Base-by-base conservation (phyloP, 2,888 invertebrate genomes). In the Drosophila aldrichi region DNA sequence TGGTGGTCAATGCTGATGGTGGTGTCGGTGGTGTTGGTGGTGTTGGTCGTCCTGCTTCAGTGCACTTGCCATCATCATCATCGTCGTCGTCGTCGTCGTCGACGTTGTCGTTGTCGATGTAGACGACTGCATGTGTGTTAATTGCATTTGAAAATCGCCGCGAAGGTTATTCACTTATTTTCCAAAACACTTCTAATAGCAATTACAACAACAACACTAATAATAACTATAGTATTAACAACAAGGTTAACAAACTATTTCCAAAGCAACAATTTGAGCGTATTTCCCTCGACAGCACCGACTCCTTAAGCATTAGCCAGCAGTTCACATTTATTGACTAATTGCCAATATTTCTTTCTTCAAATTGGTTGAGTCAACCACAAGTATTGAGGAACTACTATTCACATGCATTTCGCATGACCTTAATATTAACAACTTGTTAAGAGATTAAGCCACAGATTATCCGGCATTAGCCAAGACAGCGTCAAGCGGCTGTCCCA, bases 331-430 rank as follows among this genome's bases (percentile, higher is more conserved):
- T 63, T 63, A 76, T 66, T 64, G 62, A 52, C 75, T 79, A 79
- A 77, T 77, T 77, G 76, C 58, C 65, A 44, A 65, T 71, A 62
- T 54, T 58, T 62, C 38, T 58, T 57, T 62, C 38, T 55, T 61
- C 29, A 22, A 58, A 61, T 38, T 38, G 18, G 59, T 59, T 72
- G 68, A 72, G 38, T 64, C 63, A 74, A 84, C 86, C 88, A 75
- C 86, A 81, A 79, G 66, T 76, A 79, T 83, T 79, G 65, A 83
- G 89, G 89, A 88, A 85, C 79, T 83, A 85, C 79, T 83, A 73
- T 76, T 74, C 73, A 70, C 79, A 82, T 80, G 78, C 74, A 77
- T 60, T 74, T 68, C 43, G 12, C 49, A 49, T 70, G 79, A 67
- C 79, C 79, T 81, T 80, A 80, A 81, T 81, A 59, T 44, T 34